Evolutionary conservation across 2,797 vertebrate genomes (phyloP), one percentile per base, ranked within the genome.

Genomic region (Gobionotothen gibberifrons): DNA sequence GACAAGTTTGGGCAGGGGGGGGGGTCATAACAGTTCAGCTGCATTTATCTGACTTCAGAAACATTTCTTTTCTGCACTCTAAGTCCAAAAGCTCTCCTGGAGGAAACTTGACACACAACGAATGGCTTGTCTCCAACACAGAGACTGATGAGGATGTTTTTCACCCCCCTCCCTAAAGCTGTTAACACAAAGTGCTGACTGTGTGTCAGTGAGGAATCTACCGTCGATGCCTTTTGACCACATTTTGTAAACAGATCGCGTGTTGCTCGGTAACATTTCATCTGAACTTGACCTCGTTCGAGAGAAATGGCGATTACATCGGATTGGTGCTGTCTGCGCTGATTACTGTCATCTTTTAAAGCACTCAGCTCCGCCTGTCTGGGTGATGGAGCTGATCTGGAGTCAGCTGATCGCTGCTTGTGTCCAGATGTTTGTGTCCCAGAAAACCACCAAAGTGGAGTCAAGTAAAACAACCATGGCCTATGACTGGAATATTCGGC

Each of bases 261-360:
- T 92, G 94, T 95, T 95, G 94, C 95, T 93, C 94, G 90, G 96
- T 95, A 96, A 96, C 96, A 94, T 95, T 96, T 96, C 95, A 96
- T 92, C 94, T 88, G 91, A 88, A 93, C 86, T 92, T 96, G 95
- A 96, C 94, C 95, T 95, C 94, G 87, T 59, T 79, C 58, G 53
- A 92, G 95, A 96, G 94, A 94, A 93, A 96, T 95, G 95, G 94
- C 93, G 95, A 95, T 95, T 93, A 77, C 88, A 93, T 94, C 95
- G 91, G 93, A 96, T 94, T 94, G 91, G 92, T 81, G 91, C 93
- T 94, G 95, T 94, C 94, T 80, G 82, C 82, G 74, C 87, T 94
- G 94, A 96, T 96, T 94, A 94, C 95, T 90, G 95, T 95, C 93
- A 95, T 96, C 93, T 95, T 94, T 96, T 94, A 94, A 93, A 47